A percentile compares a stretch with the other conserved stretches of the same genome.
Conservation (phyloP, 2,888 invertebrate genomes). For the Noctua janthe region DNA sequence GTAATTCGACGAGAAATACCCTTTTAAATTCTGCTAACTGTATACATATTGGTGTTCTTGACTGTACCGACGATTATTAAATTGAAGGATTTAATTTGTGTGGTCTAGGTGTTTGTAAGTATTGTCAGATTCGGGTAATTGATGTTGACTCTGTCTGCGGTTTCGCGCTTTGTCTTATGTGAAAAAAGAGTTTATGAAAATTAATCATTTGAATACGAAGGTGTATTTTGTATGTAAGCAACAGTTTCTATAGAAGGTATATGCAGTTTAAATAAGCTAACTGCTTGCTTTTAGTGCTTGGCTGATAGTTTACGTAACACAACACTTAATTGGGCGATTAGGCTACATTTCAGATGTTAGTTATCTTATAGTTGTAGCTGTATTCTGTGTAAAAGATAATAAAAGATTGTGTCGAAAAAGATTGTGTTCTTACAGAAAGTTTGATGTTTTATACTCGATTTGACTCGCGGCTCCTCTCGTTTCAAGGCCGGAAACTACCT, state of each 20-base stretch:
- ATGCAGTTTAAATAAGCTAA: not conserved
- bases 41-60: not conserved
- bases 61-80: slow-evolving; percentile 67
- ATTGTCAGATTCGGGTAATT: slow-evolving; percentile 61
- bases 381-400: too few relatives aligned
- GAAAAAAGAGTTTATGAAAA: not conserved
- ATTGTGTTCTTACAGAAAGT: not conserved
- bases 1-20: not conserved
- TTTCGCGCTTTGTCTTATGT: not conserved
- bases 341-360: not conserved
- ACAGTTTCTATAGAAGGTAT: not conserved
- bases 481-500: not conserved
- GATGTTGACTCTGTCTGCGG: slow-evolving; percentile 31
- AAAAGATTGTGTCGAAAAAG: too few relatives aligned
- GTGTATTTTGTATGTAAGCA: not conserved
- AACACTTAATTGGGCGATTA: not conserved
- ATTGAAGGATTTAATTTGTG: slow-evolving; percentile 75
- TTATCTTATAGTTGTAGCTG: not conserved
- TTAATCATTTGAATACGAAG: not conserved
- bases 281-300: not conserved
- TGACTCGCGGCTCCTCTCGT: not conserved
- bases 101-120: slow-evolving; percentile 37
- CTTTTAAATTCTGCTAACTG: not conserved
- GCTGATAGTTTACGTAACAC: not conserved
- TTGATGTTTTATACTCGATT: not conserved